These are phyloP conservation scores for Neuroscelio doddi DNA, from an alignment of 2,888 invertebrate species.

Conservation along the genomic window DNA sequence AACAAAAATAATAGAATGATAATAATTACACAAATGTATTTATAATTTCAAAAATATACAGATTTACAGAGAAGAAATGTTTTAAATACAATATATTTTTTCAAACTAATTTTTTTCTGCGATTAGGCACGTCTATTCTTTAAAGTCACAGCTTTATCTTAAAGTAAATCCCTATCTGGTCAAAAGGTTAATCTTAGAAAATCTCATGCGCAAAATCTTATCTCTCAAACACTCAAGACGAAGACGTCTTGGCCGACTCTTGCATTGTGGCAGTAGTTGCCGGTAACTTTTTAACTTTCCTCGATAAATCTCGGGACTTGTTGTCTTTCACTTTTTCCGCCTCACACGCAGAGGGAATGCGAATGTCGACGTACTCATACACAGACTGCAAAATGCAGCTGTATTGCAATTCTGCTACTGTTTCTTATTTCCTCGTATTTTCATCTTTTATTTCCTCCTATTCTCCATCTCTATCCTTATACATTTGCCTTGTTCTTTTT, in stretches of 20 bases:
- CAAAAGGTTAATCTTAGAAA: slow-evolving; percentile 48
- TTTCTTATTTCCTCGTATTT: background rate
- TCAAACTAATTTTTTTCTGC: slow-evolving; percentile 26
- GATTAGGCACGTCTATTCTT: slow-evolving; percentile 24
- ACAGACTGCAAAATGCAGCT: no score
- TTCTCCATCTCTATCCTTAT: background rate
- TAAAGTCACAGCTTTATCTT: slow-evolving; percentile 28
- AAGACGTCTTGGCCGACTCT: slow-evolving; percentile 25
- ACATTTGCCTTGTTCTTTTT: background rate
- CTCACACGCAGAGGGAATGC: background rate
- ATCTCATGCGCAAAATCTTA: slow-evolving; percentile 39
- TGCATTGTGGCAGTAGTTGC: slow-evolving; percentile 40
- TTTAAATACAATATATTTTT: slow-evolving; percentile 12
- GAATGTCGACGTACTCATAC: background rate
- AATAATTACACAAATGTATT: no score
- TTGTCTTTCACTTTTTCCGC: slow-evolving; percentile 20
- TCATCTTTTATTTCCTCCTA: background rate
- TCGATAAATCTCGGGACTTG: slow-evolving; percentile 60
- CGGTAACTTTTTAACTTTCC: slow-evolving; percentile 62
- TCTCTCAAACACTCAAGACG: slow-evolving; percentile 29
- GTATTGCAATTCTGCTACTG: background rate
- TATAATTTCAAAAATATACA: no score
- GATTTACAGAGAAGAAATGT: no score
- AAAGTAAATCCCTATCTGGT: slow-evolving; percentile 43
- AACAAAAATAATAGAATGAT: no score